Conservation (phyloP, 2,888 invertebrate species). For the Conops quadrifasciatus region DNA sequence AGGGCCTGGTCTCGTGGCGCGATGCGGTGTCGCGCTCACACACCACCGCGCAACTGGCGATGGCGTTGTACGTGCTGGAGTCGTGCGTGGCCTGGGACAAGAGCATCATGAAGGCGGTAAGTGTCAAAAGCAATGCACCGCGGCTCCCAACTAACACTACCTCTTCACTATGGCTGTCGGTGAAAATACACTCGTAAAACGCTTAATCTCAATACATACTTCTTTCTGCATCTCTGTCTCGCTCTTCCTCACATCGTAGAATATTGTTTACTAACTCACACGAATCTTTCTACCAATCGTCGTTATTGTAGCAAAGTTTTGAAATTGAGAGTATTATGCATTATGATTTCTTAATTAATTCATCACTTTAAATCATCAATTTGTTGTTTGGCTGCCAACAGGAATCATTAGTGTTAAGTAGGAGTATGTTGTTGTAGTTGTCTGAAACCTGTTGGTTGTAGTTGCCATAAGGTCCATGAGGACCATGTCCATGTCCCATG, state of each 20-base stretch:
- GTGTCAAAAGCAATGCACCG: conserved; percentile 62
- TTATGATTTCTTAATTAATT: no score
- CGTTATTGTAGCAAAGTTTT: no score
- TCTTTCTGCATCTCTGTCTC: conserved; percentile 18
- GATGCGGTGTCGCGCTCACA: conserved; percentile 84
- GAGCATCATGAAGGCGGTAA: conserved; percentile 98
- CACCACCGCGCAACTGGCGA: conserved; percentile 89
- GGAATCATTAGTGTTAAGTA: no score
- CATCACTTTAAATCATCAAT: no score
- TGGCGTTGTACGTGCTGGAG: conserved; percentile 89
- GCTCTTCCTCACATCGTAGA: neutral
- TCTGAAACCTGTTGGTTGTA: no score
- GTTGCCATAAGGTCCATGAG: no score
- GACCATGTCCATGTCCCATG: no score
- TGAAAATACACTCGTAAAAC: conserved; percentile 19
- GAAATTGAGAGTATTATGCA: no score
- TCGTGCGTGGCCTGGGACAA: conserved; percentile 98
- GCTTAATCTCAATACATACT: neutral
- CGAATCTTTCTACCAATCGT: neutral
- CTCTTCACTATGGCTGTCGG: neutral
- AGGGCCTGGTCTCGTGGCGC: conserved; percentile 86
- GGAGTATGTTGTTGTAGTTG: no score
- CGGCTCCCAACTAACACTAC: neutral
- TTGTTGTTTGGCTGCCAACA: no score
- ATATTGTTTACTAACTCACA: conserved; percentile 10